Conservation (phyloP, 1,140 invertebrate species). For the Drosophila tani region DNA sequence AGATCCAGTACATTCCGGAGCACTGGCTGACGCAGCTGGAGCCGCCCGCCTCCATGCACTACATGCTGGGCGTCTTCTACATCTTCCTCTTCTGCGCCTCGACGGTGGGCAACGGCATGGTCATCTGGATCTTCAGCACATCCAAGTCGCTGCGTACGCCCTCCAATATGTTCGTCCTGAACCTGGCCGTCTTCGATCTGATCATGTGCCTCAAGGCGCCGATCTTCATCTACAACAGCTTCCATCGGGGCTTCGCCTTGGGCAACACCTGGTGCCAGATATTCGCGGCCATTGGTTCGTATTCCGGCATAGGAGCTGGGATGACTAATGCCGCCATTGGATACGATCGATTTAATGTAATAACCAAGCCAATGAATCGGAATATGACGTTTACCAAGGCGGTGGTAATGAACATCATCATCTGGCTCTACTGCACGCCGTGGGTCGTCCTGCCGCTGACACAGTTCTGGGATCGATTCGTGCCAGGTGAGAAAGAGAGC, state of each 20-base stretch:
- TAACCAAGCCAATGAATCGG: slow-evolving; percentile 92
- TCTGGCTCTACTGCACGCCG: slow-evolving; percentile 92
- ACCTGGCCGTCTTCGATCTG: slow-evolving; percentile 94
- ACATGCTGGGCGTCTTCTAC: slow-evolving; percentile 92
- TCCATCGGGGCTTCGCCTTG: slow-evolving; percentile 90
- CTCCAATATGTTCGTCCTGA: slow-evolving; percentile 95
- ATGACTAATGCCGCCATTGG: slow-evolving; percentile 89
- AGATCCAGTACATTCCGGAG: slow-evolving; percentile 91
- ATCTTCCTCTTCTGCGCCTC: slow-evolving; percentile 91
- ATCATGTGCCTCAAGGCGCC: slow-evolving; percentile 95
- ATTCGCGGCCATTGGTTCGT: slow-evolving; percentile 91
- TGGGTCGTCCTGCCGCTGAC: slow-evolving; percentile 92
- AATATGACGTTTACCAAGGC: slow-evolving; percentile 91
- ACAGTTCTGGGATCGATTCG: slow-evolving; percentile 92
- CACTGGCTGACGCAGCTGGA: slow-evolving; percentile 93
- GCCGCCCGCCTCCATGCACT: slow-evolving; percentile 93
- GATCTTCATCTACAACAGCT: slow-evolving; percentile 94
- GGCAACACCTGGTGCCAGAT: slow-evolving; percentile 91
- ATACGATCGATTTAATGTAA: slow-evolving; percentile 88
- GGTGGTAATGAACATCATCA: slow-evolving; percentile 89
- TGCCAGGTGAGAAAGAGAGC: slow-evolving; percentile 86
- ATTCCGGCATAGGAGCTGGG: slow-evolving; percentile 91
- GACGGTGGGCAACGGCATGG: slow-evolving; percentile 93
- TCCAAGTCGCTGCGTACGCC: slow-evolving; percentile 93
- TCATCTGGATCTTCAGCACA: slow-evolving; percentile 94